Conservation (phyloP, 2,797 vertebrate species). For the Scolopax rusticola region DNA sequence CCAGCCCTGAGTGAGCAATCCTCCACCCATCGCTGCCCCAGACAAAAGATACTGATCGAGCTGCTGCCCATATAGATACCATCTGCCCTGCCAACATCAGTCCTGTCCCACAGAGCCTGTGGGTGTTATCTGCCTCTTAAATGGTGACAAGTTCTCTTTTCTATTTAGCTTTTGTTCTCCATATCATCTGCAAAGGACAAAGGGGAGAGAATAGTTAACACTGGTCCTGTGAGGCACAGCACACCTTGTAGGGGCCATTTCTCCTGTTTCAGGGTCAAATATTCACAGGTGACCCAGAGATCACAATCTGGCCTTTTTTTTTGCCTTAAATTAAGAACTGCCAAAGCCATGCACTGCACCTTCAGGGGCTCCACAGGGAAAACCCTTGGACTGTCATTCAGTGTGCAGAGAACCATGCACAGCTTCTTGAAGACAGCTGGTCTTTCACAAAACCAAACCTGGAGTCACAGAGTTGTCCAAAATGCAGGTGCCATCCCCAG, state of each 20-base stretch:
- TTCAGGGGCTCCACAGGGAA: neutral
- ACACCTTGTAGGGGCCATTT: neutral
- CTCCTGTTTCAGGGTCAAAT: neutral
- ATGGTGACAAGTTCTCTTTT: neutral
- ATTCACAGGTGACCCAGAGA: neutral
- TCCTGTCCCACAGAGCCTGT: fast-evolving
- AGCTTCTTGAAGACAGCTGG: neutral
- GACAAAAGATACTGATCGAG: neutral
- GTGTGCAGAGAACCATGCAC: neutral
- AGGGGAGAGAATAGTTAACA: neutral
- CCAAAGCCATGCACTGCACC: neutral
- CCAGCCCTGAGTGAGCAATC: neutral
- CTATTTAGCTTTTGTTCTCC: neutral
- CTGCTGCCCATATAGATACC: neutral
- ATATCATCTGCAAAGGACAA: neutral
- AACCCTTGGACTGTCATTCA: neutral
- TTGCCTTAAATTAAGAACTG: neutral
- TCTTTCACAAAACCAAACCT: neutral
- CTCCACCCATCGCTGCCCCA: neutral
- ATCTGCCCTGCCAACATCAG: neutral
- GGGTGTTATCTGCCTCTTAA: neutral
- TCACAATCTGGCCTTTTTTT: neutral
- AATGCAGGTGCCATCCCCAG: neutral
- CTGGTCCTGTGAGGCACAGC: neutral
- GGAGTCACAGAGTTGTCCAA: neutral